These are phyloP conservation scores for Panthera tigris DNA, from an alignment of 2,113 vertebrate species.

Conservation along the genomic window DNA sequence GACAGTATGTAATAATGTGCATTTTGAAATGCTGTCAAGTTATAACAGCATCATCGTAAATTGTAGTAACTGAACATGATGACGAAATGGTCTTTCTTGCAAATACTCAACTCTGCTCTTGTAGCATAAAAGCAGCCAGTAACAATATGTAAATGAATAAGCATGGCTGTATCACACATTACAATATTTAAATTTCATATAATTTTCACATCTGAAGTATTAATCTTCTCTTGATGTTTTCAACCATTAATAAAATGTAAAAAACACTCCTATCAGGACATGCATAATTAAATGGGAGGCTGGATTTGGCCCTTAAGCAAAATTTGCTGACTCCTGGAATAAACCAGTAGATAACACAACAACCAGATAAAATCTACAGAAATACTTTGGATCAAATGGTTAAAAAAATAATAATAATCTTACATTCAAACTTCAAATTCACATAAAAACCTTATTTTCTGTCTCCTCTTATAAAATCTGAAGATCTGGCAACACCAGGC, in stretches of 20 bases:
- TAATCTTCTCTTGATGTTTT: background rate
- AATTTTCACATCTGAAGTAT: background rate
- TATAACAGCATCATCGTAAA: background rate
- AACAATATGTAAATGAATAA: background rate
- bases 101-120: background rate
- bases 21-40: background rate
- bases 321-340: background rate
- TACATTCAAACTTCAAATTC: background rate
- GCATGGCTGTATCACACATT: background rate
- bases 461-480: background rate
- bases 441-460: background rate
- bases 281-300: background rate
- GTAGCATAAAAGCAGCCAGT: background rate
- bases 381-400: background rate
- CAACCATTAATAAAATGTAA: background rate
- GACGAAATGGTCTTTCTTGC: background rate
- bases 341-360: background rate
- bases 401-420: background rate
- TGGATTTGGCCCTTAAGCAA: background rate
- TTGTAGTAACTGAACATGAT: background rate
- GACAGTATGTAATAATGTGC: background rate
- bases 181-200: conserved; percentile 33
- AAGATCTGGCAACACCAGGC: background rate
- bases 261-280: background rate
- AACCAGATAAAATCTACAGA: background rate